Evolutionary conservation across 2,797 vertebrate genomes (phyloP).

Genomic region (Notolepis coatsorum): DNA sequence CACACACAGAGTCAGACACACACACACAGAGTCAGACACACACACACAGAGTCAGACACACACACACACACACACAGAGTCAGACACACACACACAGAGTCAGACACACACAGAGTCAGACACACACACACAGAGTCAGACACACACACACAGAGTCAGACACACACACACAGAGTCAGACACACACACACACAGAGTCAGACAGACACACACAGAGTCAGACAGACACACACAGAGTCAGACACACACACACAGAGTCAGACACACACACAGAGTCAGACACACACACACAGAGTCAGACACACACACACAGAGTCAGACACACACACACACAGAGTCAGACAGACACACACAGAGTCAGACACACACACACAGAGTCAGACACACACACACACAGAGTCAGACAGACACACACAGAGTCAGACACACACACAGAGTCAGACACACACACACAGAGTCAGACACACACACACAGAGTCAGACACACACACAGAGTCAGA

Average conservation of each 20-base stretch:
- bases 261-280: neutral
- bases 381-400: too few species aligned
- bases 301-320: neutral
- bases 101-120: neutral
- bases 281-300: neutral
- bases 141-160: neutral
- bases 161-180: neutral
- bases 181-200: neutral
- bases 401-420: too few species aligned
- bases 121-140: neutral
- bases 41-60: neutral
- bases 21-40: neutral
- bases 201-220: constrained; percentile 20
- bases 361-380: neutral
- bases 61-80: neutral
- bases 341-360: neutral
- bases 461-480: neutral
- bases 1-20: neutral
- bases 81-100: neutral
- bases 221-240: neutral
- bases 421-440: neutral
- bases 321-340: constrained; percentile 2
- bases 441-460: neutral
- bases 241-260: neutral
- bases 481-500: neutral